Conservation (phyloP, 2,797 vertebrate species). For the Glyptemys insculpta region DNA sequence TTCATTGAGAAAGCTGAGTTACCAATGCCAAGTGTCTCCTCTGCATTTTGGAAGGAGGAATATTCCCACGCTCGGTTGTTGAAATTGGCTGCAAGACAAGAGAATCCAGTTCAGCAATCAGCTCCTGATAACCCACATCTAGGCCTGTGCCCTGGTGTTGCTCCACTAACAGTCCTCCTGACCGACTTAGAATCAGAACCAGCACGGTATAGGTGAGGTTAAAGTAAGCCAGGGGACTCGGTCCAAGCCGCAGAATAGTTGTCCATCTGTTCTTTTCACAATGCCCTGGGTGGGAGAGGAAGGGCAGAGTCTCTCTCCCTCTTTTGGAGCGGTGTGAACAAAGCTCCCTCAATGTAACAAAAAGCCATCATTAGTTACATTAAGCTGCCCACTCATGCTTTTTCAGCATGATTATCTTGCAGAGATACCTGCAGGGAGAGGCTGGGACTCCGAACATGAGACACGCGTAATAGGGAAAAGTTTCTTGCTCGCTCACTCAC, state of each 20-base stretch:
- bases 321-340: not conserved
- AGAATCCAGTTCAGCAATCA: slow-evolving; percentile 62
- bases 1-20: slow-evolving; percentile 80
- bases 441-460: not conserved
- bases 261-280: not conserved
- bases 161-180: slow-evolving; percentile 20
- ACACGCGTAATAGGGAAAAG: not conserved
- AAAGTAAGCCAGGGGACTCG: not conserved
- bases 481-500: not conserved
- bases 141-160: slow-evolving; percentile 37
- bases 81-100: slow-evolving; percentile 81
- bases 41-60: slow-evolving; percentile 78
- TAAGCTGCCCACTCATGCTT: not conserved
- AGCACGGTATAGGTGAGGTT: not conserved
- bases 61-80: slow-evolving; percentile 84
- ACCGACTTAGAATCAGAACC: slow-evolving; percentile 12
- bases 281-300: not conserved
- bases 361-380: not conserved
- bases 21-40: slow-evolving; percentile 78
- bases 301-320: fast-evolving
- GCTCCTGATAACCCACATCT: slow-evolving; percentile 52
- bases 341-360: not conserved
- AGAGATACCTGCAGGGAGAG: not conserved
- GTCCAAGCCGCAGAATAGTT: not conserved
- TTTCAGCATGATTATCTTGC: not conserved